Base-by-base conservation (phyloP, 2,888 invertebrate genomes). In the Malthinus flaveolus region DNA sequence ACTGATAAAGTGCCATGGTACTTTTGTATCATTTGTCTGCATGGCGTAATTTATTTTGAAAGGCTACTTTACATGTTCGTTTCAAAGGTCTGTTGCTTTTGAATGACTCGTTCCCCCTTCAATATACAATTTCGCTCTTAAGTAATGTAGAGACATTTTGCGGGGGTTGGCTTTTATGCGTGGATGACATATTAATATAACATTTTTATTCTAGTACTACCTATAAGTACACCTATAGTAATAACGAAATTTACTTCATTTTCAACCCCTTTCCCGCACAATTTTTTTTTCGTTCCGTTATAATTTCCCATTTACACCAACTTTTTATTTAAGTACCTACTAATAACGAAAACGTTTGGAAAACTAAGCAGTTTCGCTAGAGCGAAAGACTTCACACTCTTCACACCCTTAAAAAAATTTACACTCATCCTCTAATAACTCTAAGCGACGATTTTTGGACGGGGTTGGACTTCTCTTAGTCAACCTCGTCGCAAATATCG, bases 31-130 rank as follows among this genome's bases (percentile, higher is more conserved):
- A 73, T 74, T 75, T 72, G 68, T 67, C 62, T 69, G 66, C 68
- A 68, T 42, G 73, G 70, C 68, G 71, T 69, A 69, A 71, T 73
- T 74, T 73, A 66, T 68, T 72, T 71, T 70, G 74, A 73, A 75
- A 72, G 71, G 70, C 71, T 71, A 73, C 71, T 76, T 68, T 75
- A 75, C 74, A 75, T 75, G 74, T 73, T 71, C 74, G 66, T 73
- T 75, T 68, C 63, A 68, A 73, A 71, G 73, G 75, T 70, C 71
- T 68, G 73, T 69, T 72, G 69, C 66, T 58, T 71, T 67, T 71
- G 68, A 73, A 73, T 71, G 66, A 71, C 65, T 64, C 68, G 62
- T 69, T 69, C 71, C 72, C 72, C 71, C 70, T 23, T 69, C 66
- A 65, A 71, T 73, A 71, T 71, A 72, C 73, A 71, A 70, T 67